Conservation (phyloP, 2,888 invertebrate species). For the Cheilosia urbana region DNA sequence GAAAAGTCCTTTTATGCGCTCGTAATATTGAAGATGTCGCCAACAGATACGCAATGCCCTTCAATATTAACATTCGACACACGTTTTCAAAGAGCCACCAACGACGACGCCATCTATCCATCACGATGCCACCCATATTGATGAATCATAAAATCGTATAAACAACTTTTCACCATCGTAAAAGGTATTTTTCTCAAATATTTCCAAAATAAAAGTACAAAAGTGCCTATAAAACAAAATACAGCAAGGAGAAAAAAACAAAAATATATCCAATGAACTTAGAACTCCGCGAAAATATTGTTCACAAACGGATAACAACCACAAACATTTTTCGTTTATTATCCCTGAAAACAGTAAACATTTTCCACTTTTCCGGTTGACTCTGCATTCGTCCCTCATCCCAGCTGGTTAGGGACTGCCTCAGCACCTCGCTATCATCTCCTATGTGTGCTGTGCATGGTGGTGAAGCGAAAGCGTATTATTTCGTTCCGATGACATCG, state of each 20-base stretch:
- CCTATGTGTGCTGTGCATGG: background rate
- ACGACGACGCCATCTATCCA: constrained; percentile 28
- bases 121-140: constrained; percentile 63
- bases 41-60: constrained; percentile 26
- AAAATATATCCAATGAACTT: background rate
- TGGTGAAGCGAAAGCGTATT: constrained; percentile 30
- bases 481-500: constrained; percentile 57
- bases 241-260: constrained; percentile 1
- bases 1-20: constrained; percentile 13
- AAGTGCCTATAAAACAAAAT: constrained; percentile 50
- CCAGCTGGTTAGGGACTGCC: background rate
- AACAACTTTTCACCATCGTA: constrained; percentile 64
- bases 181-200: constrained; percentile 66
- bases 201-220: constrained; percentile 61
- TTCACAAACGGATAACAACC: constrained; percentile 66
- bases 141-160: constrained; percentile 67
- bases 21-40: constrained; percentile 9
- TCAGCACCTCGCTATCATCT: background rate
- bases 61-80: constrained; percentile 57
- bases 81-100: constrained; percentile 33
- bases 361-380: constrained; percentile 68
- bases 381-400: constrained; percentile 9
- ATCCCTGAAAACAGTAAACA: constrained; percentile 61
- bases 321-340: constrained; percentile 64
- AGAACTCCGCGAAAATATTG: constrained; percentile 42